Evolutionary conservation across 2,113 vertebrate species (phyloP), one percentile per base, ranked within the genome.

Genomic region (Irena cyanogastra): DNA sequence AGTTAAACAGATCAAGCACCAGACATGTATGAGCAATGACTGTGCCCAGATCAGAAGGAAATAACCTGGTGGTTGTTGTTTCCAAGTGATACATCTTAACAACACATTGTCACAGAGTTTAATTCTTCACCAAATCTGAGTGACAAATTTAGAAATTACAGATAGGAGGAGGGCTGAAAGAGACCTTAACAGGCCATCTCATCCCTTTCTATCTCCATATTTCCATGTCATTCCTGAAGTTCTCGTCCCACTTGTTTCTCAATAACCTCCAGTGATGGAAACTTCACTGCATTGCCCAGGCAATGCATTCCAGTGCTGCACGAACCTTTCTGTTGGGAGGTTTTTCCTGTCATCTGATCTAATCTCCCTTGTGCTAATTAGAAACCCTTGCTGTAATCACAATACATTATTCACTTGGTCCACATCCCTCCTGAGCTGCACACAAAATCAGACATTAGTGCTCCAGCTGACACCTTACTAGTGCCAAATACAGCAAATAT

Each of bases 401-500:
- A 90, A 81, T 75, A 70, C 9, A 16, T 91, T 95, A 71, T 66
- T 84, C 47, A 71, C 35, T 37, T 59, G 13, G 27, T 86, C 66
- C 50, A 70, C 59, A 80, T 39, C 52, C n/a, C 76, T 87, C 76
- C 87, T 81, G 54, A 92, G 63, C 52, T 50, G 24, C 15, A 59
- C 64, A 64, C 59, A 63, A 70, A 97, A 86, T 88, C 68, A 92
- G 79, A 86, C 39, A 63, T 83, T 77, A 90, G 39, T 31, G 54
- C 35, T 93, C 64, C 71, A 92, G 42, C 76, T 94, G 83, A 93
- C 86, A 90, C 72, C 42, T 89, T 74, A 52, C 39, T 59, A 52
- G 41, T 75, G 94, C 91, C 91, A 97, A 96, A 81, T 64, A 87
- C 83, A 93, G 60, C 86, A 96, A 95, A 95, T 96, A 94, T 81